Base-by-base conservation (phyloP, 2,113 vertebrate species). In the Anseranas semipalmata region DNA sequence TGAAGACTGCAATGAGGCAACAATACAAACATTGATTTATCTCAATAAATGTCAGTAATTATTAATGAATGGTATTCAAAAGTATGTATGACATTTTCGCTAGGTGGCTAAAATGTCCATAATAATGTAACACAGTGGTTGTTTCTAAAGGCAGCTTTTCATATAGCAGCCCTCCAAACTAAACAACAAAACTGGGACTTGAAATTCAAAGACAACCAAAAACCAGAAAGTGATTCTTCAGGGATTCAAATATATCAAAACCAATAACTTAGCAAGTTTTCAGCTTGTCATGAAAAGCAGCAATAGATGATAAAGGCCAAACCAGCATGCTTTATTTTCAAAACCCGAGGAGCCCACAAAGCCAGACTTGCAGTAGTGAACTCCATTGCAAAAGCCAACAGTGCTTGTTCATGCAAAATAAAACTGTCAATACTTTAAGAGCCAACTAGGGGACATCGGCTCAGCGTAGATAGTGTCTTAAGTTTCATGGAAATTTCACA, bases 321-420 rank as follows among this genome's bases (percentile, higher is more conserved):
- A 2, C 33, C 33, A 89, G 56, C 30, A 65, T 0, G 3, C 17
- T 46, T 92, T 77, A 45, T 74, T 96, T 95, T 90, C 56, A 89
- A 92, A 93, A 71, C 43, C 39, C 74, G 55, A 76, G 7, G 2
- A 68, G 65, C 87, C 45, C 79, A 95, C 63, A 91, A 80, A 94
- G n/a, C 73, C 82, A 75, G 85, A 66, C 66, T n/a, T 72, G 73
- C 60, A 65, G 59, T 43, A 81, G 50, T 59, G 67, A 46, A 67
- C 35, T 81, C 66, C 50, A 46, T 2, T 75, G 84, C 84, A 88
- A 79, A 88, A 85, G 62, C 73, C 66, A 87, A 22, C 73, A 58
- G 58, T 48, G 53, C 55, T 67, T 67, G 15, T 53, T 88, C 81
- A 52, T 93, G 87, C 88, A 93, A 84, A 92, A 81, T 32, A 94